A percentile compares a stretch with the other conserved stretches of the same genome.
phyloP scores from a whole-genome alignment of 2,888 invertebrate genomes.

The Drosophila mimetica region DNA sequence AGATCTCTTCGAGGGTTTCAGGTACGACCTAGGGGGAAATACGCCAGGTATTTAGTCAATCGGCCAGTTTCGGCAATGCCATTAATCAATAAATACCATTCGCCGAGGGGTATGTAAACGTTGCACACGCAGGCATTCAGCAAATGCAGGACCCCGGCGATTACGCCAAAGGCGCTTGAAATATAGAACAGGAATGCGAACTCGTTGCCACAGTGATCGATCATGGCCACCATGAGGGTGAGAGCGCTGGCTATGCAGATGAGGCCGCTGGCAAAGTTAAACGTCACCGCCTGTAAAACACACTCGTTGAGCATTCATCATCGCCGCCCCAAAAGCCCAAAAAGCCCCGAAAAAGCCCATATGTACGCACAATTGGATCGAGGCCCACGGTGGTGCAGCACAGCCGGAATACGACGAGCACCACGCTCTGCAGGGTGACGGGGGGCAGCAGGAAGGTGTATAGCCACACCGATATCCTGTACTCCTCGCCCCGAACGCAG shows the following conservation, averaged over 20 bases:
- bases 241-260: constrained; percentile 26
- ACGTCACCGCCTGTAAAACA: constrained; percentile 53
- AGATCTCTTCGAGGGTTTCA: constrained; percentile 37
- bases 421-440: constrained; percentile 40
- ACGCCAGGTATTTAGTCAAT: neutral
- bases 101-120: constrained; percentile 50
- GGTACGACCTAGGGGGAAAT: constrained; percentile 5
- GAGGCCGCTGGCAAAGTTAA: constrained; percentile 54
- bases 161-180: constrained; percentile 33
- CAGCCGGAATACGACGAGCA: constrained; percentile 42
- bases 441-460: constrained; percentile 48
- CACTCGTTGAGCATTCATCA: constrained; percentile 1
- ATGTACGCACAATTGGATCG: constrained; percentile 66
- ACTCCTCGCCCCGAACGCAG: constrained; percentile 58
- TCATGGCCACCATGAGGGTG: constrained; percentile 45
- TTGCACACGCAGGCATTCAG: constrained; percentile 57
- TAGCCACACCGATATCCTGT: constrained; percentile 45
- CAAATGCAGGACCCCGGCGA: constrained; percentile 59
- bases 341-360: neutral
- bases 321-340: neutral
- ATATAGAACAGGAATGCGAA: constrained; percentile 42
- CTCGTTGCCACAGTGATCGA: constrained; percentile 54
- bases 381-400: constrained; percentile 57
- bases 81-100: constrained; percentile 57
- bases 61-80: neutral